Conservation (phyloP, 2,888 invertebrate genomes). For the Adela reaumurella region DNA sequence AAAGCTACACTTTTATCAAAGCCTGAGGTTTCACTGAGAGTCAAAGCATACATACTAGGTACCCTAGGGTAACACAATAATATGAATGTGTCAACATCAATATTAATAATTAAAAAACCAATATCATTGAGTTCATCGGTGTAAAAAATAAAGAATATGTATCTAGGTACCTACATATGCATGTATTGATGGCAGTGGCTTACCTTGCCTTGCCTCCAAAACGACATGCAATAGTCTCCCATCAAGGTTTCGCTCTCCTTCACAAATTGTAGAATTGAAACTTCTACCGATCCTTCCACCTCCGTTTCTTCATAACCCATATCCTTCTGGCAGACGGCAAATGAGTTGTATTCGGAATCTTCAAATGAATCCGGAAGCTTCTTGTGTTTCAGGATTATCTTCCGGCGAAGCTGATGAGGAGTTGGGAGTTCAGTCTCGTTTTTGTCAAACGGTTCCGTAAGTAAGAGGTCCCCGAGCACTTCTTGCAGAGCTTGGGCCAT, state of each 20-base stretch:
- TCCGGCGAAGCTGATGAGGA: constrained; percentile 71
- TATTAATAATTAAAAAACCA: too few species aligned
- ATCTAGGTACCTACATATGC: too few species aligned
- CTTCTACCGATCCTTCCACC: constrained; percentile 93
- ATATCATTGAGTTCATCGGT: too few species aligned
- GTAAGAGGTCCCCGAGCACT: constrained; percentile 81
- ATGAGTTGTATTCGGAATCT: constrained; percentile 68
- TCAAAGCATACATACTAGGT: too few species aligned
- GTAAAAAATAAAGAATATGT: too few species aligned
- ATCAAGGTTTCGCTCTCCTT: constrained; percentile 94
- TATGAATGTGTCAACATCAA: too few species aligned
- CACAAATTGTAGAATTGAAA: too few species aligned
- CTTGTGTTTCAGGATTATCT: constrained; percentile 86
- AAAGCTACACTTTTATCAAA: too few species aligned
- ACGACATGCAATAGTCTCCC: constrained; percentile 92
- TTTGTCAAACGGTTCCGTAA: constrained; percentile 74
- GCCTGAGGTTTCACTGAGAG: too few species aligned
- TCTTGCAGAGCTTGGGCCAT: constrained; percentile 86
- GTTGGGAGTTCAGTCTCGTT: constrained; percentile 79
- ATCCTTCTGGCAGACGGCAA: constrained; percentile 54
- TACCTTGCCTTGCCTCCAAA: constrained; percentile 85
- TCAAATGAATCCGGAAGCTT: constrained; percentile 89
- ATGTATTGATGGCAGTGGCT: constrained; percentile 94
- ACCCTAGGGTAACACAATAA: too few species aligned
- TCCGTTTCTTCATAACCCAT: constrained; percentile 59